A percentile compares a stretch with the other conserved stretches of the same genome.
Evolutionary conservation across 37 sponge, comb jelly and placozoan species (phyloP).

Genomic region (Spongilla lacustris): DNA sequence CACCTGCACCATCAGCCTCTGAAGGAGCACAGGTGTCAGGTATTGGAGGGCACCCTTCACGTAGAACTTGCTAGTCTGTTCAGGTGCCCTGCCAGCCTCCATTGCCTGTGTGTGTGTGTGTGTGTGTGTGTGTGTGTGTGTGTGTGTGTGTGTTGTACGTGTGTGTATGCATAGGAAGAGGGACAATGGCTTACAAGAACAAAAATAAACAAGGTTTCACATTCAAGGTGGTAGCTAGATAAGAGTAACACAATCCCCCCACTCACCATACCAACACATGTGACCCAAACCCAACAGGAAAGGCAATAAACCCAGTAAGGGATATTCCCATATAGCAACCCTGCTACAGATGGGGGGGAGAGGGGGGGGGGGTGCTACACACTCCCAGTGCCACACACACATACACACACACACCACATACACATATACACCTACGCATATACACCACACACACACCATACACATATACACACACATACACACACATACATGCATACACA

Average conservation of each 20-base stretch:
- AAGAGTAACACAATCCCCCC: too few relatives aligned
- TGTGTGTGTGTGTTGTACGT: too few relatives aligned
- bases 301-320: too few relatives aligned
- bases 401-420: constrained; percentile 1
- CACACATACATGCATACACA: neutral
- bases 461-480: neutral
- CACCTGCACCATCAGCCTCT: constrained; percentile 90
- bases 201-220: too few relatives aligned
- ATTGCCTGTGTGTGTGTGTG: neutral
- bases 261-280: too few relatives aligned
- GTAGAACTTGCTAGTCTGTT: constrained; percentile 78
- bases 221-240: too few relatives aligned
- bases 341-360: too few relatives aligned
- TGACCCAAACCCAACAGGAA: too few relatives aligned
- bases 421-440: neutral
- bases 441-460: neutral
- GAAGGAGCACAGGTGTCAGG: constrained; percentile 82
- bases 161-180: too few relatives aligned
- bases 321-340: too few relatives aligned
- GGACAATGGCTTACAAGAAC: too few relatives aligned
- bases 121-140: neutral
- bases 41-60: constrained; percentile 92
- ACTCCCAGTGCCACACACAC: too few relatives aligned
- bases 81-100: constrained; percentile 59
- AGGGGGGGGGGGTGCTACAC: neutral